These are phyloP conservation scores for Pristiophorus japonicus DNA, from an alignment of 2,113 vertebrate species.

Conservation along the genomic window DNA sequence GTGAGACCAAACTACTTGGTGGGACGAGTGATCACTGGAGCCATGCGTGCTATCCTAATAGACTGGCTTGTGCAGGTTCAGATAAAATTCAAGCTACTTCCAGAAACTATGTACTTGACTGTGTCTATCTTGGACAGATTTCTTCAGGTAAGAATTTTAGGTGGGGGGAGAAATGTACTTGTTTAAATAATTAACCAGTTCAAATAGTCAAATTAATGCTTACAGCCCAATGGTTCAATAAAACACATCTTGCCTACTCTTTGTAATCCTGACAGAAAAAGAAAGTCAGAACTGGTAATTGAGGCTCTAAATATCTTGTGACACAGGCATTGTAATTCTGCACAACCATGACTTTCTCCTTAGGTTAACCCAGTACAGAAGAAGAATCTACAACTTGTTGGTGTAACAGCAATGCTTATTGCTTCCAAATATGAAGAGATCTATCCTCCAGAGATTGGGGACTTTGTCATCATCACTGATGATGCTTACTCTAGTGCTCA, in stretches of 20 bases:
- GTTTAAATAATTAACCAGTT: too few species aligned
- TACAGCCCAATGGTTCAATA: not conserved
- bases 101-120: constrained; percentile 37
- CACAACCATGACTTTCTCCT: not conserved
- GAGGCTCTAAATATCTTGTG: not conserved
- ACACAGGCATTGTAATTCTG: not conserved
- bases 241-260: not conserved
- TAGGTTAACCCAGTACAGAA: constrained; percentile 18
- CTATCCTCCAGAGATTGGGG: constrained; percentile 27
- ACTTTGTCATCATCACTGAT: constrained; percentile 38
- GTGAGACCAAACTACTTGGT: constrained; percentile 28
- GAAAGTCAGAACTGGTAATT: not conserved
- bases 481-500: constrained; percentile 6
- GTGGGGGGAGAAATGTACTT: not conserved
- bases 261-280: not conserved
- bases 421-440: constrained; percentile 39
- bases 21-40: constrained; percentile 16
- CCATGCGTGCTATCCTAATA: constrained; percentile 38
- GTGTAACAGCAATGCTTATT: constrained; percentile 36
- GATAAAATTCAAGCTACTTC: constrained; percentile 35
- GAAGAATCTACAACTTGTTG: constrained; percentile 37
- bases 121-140: constrained; percentile 36
- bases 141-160: constrained; percentile 33
- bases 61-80: constrained; percentile 39
- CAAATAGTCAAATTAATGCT: too few species aligned